These are phyloP conservation scores for Gopherus evgoodei DNA, from an alignment of 2,113 vertebrate species.

Conservation along the genomic window DNA sequence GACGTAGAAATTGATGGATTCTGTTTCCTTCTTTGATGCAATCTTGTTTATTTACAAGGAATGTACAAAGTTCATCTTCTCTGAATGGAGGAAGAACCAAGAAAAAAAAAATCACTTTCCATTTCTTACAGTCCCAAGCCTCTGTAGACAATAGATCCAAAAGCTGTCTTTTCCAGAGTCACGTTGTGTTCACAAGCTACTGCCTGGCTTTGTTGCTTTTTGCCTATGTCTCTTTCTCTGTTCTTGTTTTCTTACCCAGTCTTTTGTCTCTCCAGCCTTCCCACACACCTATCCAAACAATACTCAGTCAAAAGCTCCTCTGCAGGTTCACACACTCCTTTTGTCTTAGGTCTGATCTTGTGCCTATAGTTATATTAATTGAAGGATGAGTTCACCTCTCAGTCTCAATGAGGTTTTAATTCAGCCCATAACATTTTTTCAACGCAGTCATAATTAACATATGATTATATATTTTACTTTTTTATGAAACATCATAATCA, in stretches of 20 bases:
- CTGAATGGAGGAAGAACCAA: neutral
- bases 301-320: neutral
- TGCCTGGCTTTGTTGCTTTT: neutral
- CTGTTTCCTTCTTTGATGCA: neutral
- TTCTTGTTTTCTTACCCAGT: neutral
- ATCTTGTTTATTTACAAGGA: neutral
- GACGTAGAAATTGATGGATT: neutral
- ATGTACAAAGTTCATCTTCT: neutral
- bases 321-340: neutral
- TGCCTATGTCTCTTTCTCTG: neutral
- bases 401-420: neutral
- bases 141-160: neutral
- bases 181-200: neutral
- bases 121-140: too few species aligned
- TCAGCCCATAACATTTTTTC: neutral
- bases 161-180: neutral
- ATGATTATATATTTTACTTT: neutral
- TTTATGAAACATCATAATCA: neutral
- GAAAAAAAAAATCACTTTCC: neutral
- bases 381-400: neutral
- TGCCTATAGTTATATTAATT: neutral
- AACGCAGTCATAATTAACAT: neutral
- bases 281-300: neutral
- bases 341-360: neutral
- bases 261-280: neutral